Conservation (phyloP, 2,113 vertebrate genomes). For the Myrmophylax atrothorax region DNA sequence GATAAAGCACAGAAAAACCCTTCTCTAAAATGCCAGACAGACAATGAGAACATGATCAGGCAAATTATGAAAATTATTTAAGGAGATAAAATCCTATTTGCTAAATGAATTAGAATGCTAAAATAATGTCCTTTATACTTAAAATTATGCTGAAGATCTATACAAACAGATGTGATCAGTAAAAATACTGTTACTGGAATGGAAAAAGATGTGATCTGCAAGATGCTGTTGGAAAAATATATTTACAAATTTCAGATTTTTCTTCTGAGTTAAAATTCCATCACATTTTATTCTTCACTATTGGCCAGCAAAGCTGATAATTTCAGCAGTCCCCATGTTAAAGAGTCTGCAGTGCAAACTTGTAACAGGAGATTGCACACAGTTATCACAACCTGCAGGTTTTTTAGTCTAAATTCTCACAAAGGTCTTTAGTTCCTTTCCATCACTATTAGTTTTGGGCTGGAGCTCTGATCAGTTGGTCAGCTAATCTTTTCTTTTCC, state of each 20-base stretch:
- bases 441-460: not conserved
- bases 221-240: not conserved
- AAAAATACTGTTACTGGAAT: not conserved
- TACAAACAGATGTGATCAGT: not conserved
- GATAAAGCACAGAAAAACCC: not conserved
- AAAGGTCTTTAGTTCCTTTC: not conserved
- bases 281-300: not conserved
- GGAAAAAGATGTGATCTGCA: not conserved
- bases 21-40: not conserved
- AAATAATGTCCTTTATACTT: not conserved
- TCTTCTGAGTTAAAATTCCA: not conserved
- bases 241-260: not conserved
- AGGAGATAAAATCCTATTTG: not conserved
- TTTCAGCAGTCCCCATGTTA: not conserved
- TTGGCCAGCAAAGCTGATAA: not conserved
- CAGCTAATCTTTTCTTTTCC: not conserved
- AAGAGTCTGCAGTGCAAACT: not conserved
- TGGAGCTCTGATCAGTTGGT: not conserved
- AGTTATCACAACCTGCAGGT: not conserved
- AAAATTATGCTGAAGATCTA: not conserved
- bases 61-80: not conserved
- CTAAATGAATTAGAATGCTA: not conserved
- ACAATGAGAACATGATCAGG: not conserved
- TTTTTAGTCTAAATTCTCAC: not conserved
- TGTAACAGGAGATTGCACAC: not conserved